Percentiles rank a stretch among this genome's conserved stretches.
phyloP scores from a whole-genome alignment of 2,113 vertebrate species.

The Saiga tatarica region DNA sequence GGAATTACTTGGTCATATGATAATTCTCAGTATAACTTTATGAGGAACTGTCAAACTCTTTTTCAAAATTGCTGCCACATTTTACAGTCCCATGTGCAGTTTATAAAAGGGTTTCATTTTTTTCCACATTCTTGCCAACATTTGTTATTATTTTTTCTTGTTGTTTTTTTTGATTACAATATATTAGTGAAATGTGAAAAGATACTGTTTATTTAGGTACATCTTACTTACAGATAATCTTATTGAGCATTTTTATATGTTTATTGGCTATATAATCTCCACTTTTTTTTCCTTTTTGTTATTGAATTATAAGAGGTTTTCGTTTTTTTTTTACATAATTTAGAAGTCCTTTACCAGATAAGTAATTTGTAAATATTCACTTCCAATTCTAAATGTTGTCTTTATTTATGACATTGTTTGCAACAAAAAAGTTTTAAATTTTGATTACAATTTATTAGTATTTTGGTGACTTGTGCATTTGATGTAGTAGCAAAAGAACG shows the following conservation, averaged over 20 bases:
- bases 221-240: background rate
- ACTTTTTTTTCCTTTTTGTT: background rate
- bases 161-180: background rate
- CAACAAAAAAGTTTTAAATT: background rate
- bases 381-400: background rate
- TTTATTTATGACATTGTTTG: background rate
- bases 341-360: background rate
- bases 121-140: background rate
- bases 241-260: background rate
- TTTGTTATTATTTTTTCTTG: background rate
- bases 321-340: background rate
- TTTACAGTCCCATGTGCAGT: background rate
- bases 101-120: background rate
- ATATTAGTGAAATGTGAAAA: background rate
- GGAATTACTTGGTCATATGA: background rate
- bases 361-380: background rate
- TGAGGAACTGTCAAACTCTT: background rate
- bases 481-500: background rate
- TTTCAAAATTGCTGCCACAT: background rate
- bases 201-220: background rate
- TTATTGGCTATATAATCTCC: background rate
- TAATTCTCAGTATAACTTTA: background rate
- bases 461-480: background rate
- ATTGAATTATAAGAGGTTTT: background rate
- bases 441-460: background rate